phyloP scores from a whole-genome alignment of 2,888 invertebrate species.

The Eilema depressum region DNA sequence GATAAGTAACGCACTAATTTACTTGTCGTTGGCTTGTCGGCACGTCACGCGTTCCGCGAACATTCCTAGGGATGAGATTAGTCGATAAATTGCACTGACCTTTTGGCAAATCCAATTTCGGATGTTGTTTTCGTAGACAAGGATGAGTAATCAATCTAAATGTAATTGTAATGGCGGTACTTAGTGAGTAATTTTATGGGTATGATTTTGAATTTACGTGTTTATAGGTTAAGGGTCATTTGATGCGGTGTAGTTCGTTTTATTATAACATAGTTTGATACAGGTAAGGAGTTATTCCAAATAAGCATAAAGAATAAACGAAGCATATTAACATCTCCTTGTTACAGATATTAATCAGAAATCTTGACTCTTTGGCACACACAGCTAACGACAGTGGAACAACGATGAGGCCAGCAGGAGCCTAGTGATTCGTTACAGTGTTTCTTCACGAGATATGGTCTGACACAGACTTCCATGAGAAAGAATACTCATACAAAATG shows the following conservation, averaged over 20 bases:
- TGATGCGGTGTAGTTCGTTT: neutral
- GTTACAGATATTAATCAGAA: no score
- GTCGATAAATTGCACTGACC: constrained; percentile 49
- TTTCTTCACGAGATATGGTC: no score
- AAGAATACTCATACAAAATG: no score
- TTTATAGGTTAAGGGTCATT: constrained; percentile 5
- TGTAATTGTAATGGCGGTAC: constrained; percentile 33
- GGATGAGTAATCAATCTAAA: constrained; percentile 40
- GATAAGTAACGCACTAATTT: constrained; percentile 82
- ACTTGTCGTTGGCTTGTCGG: constrained; percentile 58
- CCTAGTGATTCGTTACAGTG: no score
- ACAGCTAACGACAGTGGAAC: no score
- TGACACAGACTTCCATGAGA: no score
- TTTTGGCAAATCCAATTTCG: constrained; percentile 51
- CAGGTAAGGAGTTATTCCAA: neutral
- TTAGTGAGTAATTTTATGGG: constrained; percentile 31
- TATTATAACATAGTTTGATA: neutral
- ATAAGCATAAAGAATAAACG: neutral
- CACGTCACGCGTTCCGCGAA: constrained; percentile 38
- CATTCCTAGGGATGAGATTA: constrained; percentile 49
- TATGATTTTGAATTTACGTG: constrained; percentile 17
- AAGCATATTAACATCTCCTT: no score
- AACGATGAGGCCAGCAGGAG: no score
- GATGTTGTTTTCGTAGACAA: constrained; percentile 24
- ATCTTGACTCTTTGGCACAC: no score